Evolutionary conservation across 2,797 vertebrate genomes (phyloP), one percentile per base, ranked within the genome.

Genomic region (Balearica regulorum): DNA sequence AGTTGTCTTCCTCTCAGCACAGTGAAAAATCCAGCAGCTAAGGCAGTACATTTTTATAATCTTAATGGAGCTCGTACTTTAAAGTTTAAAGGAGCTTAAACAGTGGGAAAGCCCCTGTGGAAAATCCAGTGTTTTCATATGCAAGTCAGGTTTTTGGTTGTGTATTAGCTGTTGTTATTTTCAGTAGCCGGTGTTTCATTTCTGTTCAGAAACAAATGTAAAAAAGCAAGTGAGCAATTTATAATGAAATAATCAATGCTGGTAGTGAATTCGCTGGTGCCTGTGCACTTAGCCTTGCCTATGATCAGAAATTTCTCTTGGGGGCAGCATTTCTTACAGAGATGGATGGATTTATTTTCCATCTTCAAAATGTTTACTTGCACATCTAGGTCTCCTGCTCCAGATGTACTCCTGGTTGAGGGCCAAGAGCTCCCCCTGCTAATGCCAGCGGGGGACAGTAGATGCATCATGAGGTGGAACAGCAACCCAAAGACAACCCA

Each of bases 241-340:
- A 83, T 95, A 97, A 94, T 44, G 77, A 96, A 96, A 90, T 94
- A 84, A 96, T 97, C 94, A 82, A 94, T 97, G 92, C 86, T 82
- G 44, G 62, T 81, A 70, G 94, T 91, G 94, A 87, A 90, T 94
- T 83, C 0, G 16, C 94, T 83, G 80, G 88, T 94, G 92, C 87
- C 87, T 92, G 64, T 85, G 93, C 91, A 93, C 87, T 97, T 88
- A 94, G 87, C 60, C 80, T 80, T 92, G 95, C 75, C 94, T 97
- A 87, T 92, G 84, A 97, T 83, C 83, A 97, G 90, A 96, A 96
- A 97, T 95, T 94, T 95, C 93, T 96, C 96, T 96, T 93, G 91
- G 95, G 95, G 96, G 93, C 94, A 96, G 96, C 89, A 96, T 96
- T 97, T 96, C 94, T 96, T 97, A 96, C 82, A 81, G 82, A 96